Base-by-base conservation (phyloP, 2,113 vertebrate species). In the Crotalus horridus region DNA sequence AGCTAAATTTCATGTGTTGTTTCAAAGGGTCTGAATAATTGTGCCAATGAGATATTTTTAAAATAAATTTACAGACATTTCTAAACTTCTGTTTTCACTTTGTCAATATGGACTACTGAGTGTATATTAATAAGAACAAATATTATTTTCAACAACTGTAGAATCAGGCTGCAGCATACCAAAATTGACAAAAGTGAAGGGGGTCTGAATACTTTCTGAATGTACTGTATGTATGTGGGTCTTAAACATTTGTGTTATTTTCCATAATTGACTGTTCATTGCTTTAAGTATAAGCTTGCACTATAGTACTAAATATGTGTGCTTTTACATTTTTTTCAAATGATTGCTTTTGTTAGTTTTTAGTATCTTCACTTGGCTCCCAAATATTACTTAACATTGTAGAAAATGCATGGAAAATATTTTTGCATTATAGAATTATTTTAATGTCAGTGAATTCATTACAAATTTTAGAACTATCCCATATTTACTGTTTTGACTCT, bases 401-500 rank as follows among this genome's bases (percentile, higher is more conserved):
- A 92, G 88, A 93, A 94, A 95, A 96, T 92, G 81, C 92, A 96
- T 96, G 90, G 91, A 94, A 93, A 97, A 96, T 74, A 94, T 74
- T 95, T 94, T 96, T 97, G 90, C 95, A 59, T 94, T 92, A 17
- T 89, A 92, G 95, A 95, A 97, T 95, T 96, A 95, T 96, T 97
- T 96, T 95, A 97, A 96, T 93, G 92, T 89, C 93, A 94, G 96
- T 97, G 93, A 91, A 91, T 94, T 95, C 96, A 97, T 96, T 96
- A 92, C 95, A 97, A 96, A 97, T 97, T 97, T 96, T 91, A 93
- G 97, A 96, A 96, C 96, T 97, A 96, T 98, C 97, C 96, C 95
- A 89, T 93, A 97, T 97, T 98, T 97, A 94, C 95, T 94, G 93
- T 98, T 97, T 97, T 93, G 96, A 97, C 97, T 97, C 97, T 98